These are phyloP conservation scores for Halcyon badia DNA, from an alignment of 2,797 vertebrate species.

Conservation along the genomic window DNA sequence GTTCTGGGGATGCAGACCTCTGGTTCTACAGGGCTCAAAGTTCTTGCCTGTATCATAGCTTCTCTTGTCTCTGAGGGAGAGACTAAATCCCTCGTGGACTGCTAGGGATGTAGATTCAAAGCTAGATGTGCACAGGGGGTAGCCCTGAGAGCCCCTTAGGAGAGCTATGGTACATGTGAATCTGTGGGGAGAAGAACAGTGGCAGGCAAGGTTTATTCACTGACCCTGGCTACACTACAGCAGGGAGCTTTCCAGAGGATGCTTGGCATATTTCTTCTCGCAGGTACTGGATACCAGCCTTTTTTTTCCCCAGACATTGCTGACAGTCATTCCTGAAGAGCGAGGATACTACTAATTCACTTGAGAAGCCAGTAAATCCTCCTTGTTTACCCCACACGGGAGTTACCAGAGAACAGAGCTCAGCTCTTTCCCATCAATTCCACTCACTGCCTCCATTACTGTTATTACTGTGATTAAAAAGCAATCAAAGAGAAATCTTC, in stretches of 20 bases:
- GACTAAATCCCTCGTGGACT: neutral
- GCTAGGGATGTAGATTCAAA: neutral
- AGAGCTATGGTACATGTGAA: rapidly evolving
- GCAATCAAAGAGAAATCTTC: slow-evolving; percentile 56
- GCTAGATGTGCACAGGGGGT: rapidly evolving
- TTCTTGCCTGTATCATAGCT: neutral
- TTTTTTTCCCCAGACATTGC: neutral
- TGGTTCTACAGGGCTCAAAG: rapidly evolving
- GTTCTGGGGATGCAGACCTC: neutral
- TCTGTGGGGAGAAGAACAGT: neutral
- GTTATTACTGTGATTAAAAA: slow-evolving; percentile 73
- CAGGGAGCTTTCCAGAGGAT: neutral
- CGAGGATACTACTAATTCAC: neutral
- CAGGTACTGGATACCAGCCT: neutral
- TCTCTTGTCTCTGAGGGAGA: neutral
- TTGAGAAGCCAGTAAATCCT: slow-evolving; percentile 48
- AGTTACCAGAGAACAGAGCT: neutral
- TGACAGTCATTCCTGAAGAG: neutral
- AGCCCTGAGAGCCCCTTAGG: neutral
- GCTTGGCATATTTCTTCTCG: neutral
- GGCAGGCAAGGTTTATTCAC: neutral
- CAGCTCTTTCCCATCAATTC: slow-evolving; percentile 37
- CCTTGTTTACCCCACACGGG: slow-evolving; percentile 2
- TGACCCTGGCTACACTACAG: neutral
- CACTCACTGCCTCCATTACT: slow-evolving; percentile 5